Evolutionary conservation across 2,888 invertebrate genomes (phyloP), one percentile per base, ranked within the genome.

Genomic region (Hermaeophaga mercurialis): DNA sequence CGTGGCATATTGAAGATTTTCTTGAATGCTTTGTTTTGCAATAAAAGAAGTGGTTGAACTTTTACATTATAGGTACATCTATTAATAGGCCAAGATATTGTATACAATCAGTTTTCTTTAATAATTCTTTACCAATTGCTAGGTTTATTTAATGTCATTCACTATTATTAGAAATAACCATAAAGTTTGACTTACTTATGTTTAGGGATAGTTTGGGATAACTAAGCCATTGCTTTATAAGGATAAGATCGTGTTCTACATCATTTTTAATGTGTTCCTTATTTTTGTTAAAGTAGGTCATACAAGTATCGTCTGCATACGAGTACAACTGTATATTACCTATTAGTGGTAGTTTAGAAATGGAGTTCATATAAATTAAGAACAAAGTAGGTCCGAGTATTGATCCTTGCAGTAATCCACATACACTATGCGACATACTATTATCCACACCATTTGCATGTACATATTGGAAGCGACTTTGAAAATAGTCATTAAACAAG

Each of bases 241-340:
- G n/a, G 28, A 2, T 9, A 8, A 28, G 28, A 9, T 28, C 28
- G 8, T n/a, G 22, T 24, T 44, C 44, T 5, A 44, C 14, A 14
- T 12, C 14, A 22, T 26, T 18, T 44, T 26, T 44, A 5, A 26
- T 9, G 9, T 44, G 12, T 9, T 22, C 24, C 14, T 44, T 22
- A 11, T 26, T 22, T 44, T 18, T 45, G 14, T 26, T 28, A 17
- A 28, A 45, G 11, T 45, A 45, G 5, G 26, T 26, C 5, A 45
- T 6, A 11, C 12, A 8, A 1, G 45, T 45, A n/a, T 28, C 26
- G 14, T 45, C 28, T 15, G 28, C 45, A 45, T 28, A 17, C n/a
- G n/a, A n/a, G n/a, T n/a, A n/a, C 9, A 45, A 28, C 28, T 9
- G 9, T 8, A 28, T 6, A 9, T 28, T 9, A 8, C 9, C 28